phyloP scores from a whole-genome alignment of 2,797 vertebrate genomes.

The Falco columbarius region DNA sequence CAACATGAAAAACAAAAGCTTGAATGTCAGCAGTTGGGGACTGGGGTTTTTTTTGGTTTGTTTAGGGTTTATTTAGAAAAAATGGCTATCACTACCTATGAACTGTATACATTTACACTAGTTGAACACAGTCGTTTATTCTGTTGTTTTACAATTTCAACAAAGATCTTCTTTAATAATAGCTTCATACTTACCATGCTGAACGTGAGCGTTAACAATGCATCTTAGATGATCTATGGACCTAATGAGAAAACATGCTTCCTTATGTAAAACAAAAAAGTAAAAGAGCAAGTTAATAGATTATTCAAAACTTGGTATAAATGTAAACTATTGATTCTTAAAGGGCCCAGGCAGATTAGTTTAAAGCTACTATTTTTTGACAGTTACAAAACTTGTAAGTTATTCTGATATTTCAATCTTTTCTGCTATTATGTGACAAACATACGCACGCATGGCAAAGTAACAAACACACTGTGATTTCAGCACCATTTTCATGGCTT shows the following conservation, averaged over 20 bases:
- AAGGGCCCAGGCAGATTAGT: neutral
- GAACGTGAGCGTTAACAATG: constrained; percentile 89
- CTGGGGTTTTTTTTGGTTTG: too few species aligned
- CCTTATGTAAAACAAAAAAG: constrained; percentile 78
- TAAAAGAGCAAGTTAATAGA: neutral
- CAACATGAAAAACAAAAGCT: neutral
- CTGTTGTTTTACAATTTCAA: neutral
- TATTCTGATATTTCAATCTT: neutral
- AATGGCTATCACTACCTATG: neutral
- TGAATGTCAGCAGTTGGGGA: neutral
- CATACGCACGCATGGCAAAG: accelerated
- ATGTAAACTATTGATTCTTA: neutral
- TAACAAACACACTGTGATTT: neutral
- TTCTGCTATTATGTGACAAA: neutral
- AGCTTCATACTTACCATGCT: constrained; percentile 85
- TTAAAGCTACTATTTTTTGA: neutral
- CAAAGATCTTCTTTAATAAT: neutral
- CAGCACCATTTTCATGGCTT: neutral
- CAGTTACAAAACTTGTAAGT: neutral
- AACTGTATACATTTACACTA: neutral
- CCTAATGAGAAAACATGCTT: constrained; percentile 83
- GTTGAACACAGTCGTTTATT: neutral
- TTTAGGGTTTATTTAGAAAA: neutral
- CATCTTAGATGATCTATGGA: constrained; percentile 90
- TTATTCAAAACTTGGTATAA: neutral